Evolutionary conservation across 2,113 vertebrate genomes (phyloP).

Genomic region (Spermophilus dauricus): DNA sequence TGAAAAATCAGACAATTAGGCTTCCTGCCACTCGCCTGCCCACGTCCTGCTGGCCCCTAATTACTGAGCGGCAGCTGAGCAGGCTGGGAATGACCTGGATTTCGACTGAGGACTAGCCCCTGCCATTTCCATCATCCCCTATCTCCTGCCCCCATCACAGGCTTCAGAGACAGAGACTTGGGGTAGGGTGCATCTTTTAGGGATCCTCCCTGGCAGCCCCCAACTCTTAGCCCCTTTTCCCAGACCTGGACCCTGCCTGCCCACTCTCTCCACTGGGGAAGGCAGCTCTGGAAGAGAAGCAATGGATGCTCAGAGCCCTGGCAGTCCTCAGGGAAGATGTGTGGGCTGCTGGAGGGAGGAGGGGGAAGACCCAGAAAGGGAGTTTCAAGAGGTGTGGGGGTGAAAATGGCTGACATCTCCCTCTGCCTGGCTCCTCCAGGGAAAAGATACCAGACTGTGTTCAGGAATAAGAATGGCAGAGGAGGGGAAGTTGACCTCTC

Average conservation of each 20-base stretch:
- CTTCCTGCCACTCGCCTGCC: constrained; percentile 74
- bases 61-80: constrained; percentile 71
- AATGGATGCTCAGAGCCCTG: accelerated
- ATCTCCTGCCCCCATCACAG: not conserved
- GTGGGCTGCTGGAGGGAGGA: not conserved
- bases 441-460: accelerated
- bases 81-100: constrained; percentile 79
- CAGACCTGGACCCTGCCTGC: not conserved
- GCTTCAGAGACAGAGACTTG: not conserved
- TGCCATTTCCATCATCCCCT: not conserved
- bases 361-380: not conserved
- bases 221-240: too few species aligned
- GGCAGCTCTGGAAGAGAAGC: not conserved
- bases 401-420: not conserved
- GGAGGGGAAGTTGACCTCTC: not conserved
- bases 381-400: not conserved
- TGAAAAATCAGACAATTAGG: constrained; percentile 83
- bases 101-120: not conserved
- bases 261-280: not conserved
- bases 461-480: not conserved
- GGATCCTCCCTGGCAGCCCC: not conserved
- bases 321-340: not conserved
- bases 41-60: constrained; percentile 76
- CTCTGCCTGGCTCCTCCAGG: not conserved
- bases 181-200: not conserved